These are phyloP conservation scores for Lateolabrax maculatus DNA, from an alignment of 2,797 vertebrate species.

Conservation along the genomic window DNA sequence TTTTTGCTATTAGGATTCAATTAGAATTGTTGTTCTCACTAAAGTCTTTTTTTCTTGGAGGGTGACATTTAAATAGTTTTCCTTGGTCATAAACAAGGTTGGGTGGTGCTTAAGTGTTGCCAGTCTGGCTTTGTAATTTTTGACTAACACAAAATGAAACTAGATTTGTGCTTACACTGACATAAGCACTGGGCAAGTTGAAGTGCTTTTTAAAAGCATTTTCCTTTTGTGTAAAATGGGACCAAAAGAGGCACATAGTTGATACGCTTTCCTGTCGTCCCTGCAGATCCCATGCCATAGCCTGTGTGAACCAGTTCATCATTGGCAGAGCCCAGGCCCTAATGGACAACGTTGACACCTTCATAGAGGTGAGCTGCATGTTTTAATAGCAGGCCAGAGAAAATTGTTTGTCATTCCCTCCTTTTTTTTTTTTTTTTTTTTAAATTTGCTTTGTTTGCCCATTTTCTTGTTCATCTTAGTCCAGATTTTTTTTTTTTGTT, in stretches of 20 bases:
- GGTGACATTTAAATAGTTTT: background rate
- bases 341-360: constrained; percentile 97
- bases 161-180: background rate
- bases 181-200: background rate
- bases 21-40: background rate
- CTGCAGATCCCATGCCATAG: constrained; percentile 93
- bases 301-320: constrained; percentile 98
- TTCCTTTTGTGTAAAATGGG: background rate
- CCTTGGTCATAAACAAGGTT: background rate
- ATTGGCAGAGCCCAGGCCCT: constrained; percentile 95
- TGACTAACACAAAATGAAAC: no score
- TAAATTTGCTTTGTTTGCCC: background rate
- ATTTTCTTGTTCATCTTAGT: background rate
- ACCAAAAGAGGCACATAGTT: background rate
- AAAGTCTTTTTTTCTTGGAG: background rate
- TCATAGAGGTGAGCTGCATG: constrained; percentile 90
- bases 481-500: background rate
- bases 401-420: background rate
- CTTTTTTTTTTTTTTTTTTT: no score
- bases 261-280: background rate
- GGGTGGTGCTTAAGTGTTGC: background rate
- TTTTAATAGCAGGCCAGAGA: background rate
- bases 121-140: background rate
- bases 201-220: background rate
- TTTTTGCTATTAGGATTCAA: background rate